Evolutionary conservation across 2,113 vertebrate species (phyloP).

Genomic region (Thymallus thymallus): DNA sequence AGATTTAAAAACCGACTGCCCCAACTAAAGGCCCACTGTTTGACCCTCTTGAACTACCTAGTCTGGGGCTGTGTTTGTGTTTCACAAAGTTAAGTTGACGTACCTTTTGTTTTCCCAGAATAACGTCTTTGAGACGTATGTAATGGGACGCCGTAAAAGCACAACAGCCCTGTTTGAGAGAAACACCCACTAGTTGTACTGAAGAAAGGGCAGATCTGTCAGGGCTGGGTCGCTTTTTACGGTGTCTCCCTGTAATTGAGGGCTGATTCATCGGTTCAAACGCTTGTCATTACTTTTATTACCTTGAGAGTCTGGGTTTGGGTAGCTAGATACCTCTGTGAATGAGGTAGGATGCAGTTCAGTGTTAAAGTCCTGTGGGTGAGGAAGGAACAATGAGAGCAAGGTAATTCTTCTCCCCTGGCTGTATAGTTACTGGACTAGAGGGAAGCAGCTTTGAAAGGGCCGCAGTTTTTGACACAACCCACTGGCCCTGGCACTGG

Average conservation of each 20-base stretch:
- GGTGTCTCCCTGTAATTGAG: constrained; percentile 7
- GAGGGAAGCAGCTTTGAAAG: constrained; percentile 27
- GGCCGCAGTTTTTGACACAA: constrained; percentile 16
- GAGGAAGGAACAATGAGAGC: constrained; percentile 32
- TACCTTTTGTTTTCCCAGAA: constrained; percentile 19
- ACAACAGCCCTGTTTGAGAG: constrained; percentile 11
- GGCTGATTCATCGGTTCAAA: constrained; percentile 30
- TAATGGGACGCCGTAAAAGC: constrained; percentile 14
- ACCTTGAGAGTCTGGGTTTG: constrained; percentile 6
- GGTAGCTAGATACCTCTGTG: constrained; percentile 1
- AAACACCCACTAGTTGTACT: neutral
- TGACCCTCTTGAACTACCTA: constrained; percentile 21
- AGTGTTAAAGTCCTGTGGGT: constrained; percentile 18
- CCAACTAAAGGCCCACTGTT: neutral
- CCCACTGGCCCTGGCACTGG: constrained; percentile 23
- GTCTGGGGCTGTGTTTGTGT: constrained; percentile 29
- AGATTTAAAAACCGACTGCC: neutral
- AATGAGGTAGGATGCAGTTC: constrained; percentile 7
- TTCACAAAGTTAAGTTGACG: constrained; percentile 28
- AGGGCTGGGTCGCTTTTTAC: constrained; percentile 9
- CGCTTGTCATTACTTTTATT: constrained; percentile 23
- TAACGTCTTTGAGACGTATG: constrained; percentile 12
- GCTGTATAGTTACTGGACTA: constrained; percentile 17
- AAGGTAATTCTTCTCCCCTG: constrained; percentile 33
- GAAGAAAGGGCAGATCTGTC: constrained; percentile 2